Evolutionary conservation across 2,797 vertebrate species (phyloP).

Genomic region (Gallirallus australis): DNA sequence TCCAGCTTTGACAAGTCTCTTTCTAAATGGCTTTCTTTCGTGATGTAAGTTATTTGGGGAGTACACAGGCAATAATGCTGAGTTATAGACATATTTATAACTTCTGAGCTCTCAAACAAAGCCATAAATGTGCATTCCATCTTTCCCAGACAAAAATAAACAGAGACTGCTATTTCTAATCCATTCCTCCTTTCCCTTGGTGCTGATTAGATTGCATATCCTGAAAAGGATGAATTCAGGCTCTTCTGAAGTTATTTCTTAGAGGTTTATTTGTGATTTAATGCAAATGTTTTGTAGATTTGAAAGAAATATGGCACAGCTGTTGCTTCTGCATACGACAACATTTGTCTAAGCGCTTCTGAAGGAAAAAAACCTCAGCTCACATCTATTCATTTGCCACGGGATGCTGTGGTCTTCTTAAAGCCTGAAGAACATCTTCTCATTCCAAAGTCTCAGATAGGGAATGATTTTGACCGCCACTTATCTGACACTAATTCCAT

Average conservation of each 20-base stretch:
- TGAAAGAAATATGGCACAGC: conserved; percentile 73
- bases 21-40: background rate
- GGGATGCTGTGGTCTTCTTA: conserved; percentile 14
- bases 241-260: conserved; percentile 62
- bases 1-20: background rate
- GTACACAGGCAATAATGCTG: background rate
- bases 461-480: conserved; percentile 39
- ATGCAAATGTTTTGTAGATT: conserved; percentile 31
- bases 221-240: conserved; percentile 52
- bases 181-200: conserved; percentile 46
- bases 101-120: conserved; percentile 50
- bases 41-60: background rate
- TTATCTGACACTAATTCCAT: conserved; percentile 77
- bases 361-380: background rate
- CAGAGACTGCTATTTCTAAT: conserved; percentile 72
- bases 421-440: conserved; percentile 47
- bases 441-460: conserved; percentile 56
- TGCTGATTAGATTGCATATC: conserved; percentile 72
- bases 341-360: conserved; percentile 24
- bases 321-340: conserved; percentile 59
- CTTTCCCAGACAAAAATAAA: conserved; percentile 81
- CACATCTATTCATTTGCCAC: conserved; percentile 1
- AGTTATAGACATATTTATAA: conserved; percentile 41
- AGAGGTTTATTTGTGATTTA: conserved; percentile 47
- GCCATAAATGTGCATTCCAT: conserved; percentile 75